Evolutionary conservation across 2,113 vertebrate genomes (phyloP).

Genomic region (Corythaeola cristata): DNA sequence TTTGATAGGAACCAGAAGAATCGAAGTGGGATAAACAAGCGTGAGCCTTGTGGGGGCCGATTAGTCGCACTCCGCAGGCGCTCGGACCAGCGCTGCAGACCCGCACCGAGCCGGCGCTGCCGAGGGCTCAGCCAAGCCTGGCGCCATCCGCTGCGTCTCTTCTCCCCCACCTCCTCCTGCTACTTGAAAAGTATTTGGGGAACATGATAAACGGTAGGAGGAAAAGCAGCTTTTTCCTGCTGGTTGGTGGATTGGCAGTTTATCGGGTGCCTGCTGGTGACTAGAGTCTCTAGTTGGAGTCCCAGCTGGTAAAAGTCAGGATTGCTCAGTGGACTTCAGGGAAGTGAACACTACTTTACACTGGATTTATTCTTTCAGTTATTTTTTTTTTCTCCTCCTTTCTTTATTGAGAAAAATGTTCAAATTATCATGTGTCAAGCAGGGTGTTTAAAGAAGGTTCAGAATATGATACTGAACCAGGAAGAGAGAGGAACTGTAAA

Average conservation of each 20-base stretch:
- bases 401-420: background rate
- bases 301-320: background rate
- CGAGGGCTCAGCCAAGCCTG: background rate
- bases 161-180: background rate
- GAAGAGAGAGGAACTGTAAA: background rate
- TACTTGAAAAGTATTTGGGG: background rate
- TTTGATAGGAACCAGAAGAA: constrained; percentile 27
- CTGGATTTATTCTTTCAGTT: background rate
- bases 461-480: background rate
- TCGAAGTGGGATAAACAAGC: constrained; percentile 8
- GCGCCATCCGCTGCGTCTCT: background rate
- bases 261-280: rapidly evolving
- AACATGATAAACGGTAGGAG: rapidly evolving
- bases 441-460: background rate
- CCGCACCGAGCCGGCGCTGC: background rate
- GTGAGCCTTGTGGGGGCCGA: background rate
- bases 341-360: background rate
- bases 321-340: background rate
- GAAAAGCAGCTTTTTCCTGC: background rate
- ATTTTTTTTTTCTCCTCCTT: background rate
- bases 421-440: background rate
- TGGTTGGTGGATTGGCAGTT: background rate
- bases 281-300: background rate
- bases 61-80: background rate
- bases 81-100: background rate